Evolutionary conservation across 2,888 invertebrate species (phyloP).

Genomic region (Chesias legatella): DNA sequence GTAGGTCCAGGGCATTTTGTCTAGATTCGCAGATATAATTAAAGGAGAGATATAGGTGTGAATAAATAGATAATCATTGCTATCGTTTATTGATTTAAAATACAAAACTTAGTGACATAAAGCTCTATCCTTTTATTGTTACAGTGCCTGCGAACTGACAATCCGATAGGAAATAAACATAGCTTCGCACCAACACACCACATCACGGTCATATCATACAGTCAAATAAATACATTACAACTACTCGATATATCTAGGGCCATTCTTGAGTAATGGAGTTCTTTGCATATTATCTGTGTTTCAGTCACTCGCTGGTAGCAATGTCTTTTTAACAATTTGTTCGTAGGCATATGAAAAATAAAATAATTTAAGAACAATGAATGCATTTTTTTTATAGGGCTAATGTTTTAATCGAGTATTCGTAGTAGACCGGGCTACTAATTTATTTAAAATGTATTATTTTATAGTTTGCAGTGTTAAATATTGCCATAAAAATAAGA

Average conservation of each 20-base stretch:
- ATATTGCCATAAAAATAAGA: no score
- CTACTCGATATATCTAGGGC: slow-evolving; percentile 57
- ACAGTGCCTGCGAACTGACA: slow-evolving; percentile 80
- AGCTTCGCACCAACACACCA: slow-evolving; percentile 59
- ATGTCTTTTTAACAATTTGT: slow-evolving; percentile 6
- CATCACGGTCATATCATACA: slow-evolving; percentile 32
- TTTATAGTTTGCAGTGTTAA: no score
- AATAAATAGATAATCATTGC: slow-evolving; percentile 62
- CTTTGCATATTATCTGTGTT: slow-evolving; percentile 1
- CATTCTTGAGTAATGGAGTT: slow-evolving; percentile 55
- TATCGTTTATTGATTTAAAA: slow-evolving; percentile 81
- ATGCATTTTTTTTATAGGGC: no score
- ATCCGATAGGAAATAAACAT: slow-evolving; percentile 80
- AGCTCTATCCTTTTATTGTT: slow-evolving; percentile 81
- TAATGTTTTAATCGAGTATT: no score
- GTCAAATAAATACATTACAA: slow-evolving; percentile 28
- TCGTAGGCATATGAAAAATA: not conserved
- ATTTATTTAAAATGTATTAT: no score
- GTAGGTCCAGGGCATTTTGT: no score
- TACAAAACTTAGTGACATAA: slow-evolving; percentile 81
- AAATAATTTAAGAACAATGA: no score
- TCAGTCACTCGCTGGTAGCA: slow-evolving; percentile 6
- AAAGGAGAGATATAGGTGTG: slow-evolving; percentile 11
- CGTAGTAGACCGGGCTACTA: no score
- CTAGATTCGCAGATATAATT: no score